phyloP scores from a whole-genome alignment of 2,113 vertebrate genomes.

The Balaeniceps rex region DNA sequence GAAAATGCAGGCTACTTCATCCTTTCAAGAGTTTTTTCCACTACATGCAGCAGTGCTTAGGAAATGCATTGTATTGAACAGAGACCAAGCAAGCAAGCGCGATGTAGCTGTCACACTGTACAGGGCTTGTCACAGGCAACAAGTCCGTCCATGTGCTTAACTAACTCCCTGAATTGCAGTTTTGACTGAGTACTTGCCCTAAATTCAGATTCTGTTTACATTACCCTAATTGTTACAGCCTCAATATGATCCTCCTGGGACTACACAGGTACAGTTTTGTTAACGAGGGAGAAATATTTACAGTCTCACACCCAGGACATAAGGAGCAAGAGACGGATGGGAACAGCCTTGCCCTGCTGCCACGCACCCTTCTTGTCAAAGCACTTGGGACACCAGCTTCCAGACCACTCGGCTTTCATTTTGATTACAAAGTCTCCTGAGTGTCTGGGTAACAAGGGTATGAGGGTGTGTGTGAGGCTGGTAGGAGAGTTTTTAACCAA shows the following conservation, averaged over 20 bases:
- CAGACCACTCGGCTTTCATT: background rate
- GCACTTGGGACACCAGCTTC: background rate
- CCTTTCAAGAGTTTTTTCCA: background rate
- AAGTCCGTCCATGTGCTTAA: background rate
- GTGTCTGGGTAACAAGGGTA: background rate
- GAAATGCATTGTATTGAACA: background rate
- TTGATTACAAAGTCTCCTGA: background rate
- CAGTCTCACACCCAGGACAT: background rate
- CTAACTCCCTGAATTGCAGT: background rate
- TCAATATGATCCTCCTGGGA: background rate
- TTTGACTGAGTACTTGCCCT: background rate
- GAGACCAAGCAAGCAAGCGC: background rate
- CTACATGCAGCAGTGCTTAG: background rate
- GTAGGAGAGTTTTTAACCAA: background rate
- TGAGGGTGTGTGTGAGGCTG: background rate
- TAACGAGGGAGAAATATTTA: background rate
- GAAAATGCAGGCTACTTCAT: background rate
- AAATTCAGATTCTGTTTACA: background rate
- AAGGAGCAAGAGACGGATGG: background rate
- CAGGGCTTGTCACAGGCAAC: background rate
- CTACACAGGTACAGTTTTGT: background rate
- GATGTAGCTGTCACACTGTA: background rate
- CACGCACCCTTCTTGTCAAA: background rate
- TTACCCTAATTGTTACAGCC: background rate
- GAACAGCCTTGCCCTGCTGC: background rate